Percentiles rank a stretch among this genome's conserved stretches.
Evolutionary conservation across 2,888 invertebrate species (phyloP).

Genomic region (Eretmocerus hayati): DNA sequence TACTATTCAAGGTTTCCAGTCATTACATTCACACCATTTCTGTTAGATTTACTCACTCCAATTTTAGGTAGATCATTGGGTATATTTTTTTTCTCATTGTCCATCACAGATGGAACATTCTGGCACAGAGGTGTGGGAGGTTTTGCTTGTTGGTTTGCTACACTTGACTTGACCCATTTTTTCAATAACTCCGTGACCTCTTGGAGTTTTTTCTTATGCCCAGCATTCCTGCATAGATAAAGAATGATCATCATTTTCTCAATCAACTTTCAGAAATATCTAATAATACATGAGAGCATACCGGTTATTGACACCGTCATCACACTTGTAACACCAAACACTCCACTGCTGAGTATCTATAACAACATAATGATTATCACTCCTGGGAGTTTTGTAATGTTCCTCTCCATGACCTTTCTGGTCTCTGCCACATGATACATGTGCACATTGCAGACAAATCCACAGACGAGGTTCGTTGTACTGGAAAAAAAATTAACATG

Average conservation of each 20-base stretch:
- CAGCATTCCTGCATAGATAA: constrained; percentile 5
- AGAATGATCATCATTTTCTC: too few relatives aligned
- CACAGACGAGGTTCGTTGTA: constrained; percentile 49
- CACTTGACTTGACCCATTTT: neutral
- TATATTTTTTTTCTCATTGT: constrained; percentile 26
- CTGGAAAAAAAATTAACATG: neutral
- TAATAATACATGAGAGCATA: too few relatives aligned
- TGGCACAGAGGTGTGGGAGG: constrained; percentile 13
- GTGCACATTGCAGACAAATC: constrained; percentile 78
- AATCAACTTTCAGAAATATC: too few relatives aligned
- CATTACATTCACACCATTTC: neutral
- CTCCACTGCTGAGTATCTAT: constrained; percentile 66
- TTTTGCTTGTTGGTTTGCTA: constrained; percentile 1
- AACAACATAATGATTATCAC: constrained; percentile 68
- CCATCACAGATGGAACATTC: constrained; percentile 10
- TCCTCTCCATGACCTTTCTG: constrained; percentile 64
- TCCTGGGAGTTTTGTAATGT: constrained; percentile 69
- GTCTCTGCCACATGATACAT: constrained; percentile 66
- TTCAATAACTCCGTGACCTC: constrained; percentile 23
- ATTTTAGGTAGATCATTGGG: constrained; percentile 32
- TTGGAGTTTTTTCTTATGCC: constrained; percentile 14
- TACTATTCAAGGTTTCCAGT: neutral
- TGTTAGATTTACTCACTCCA: constrained; percentile 24
- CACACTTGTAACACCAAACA: constrained; percentile 75
- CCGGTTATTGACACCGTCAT: constrained; percentile 43